These are phyloP conservation scores for Drosophila athabasca DNA, from an alignment of 1,140 invertebrate genomes.

Conservation along the genomic window DNA sequence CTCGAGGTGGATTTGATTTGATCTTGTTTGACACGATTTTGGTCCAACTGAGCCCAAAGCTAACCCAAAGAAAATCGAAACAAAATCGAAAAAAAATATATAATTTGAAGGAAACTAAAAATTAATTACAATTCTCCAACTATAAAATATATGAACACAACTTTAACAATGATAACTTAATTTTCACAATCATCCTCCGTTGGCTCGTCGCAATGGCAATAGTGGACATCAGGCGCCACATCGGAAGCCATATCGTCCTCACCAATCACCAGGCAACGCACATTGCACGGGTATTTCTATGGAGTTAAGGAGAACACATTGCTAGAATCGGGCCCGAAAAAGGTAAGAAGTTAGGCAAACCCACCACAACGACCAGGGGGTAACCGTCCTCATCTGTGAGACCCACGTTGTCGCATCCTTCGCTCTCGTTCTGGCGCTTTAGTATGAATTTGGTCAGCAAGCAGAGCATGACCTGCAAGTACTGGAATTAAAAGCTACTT, in stretches of 20 bases:
- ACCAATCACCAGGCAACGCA: slow-evolving; percentile 51
- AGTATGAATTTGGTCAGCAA: slow-evolving; percentile 69
- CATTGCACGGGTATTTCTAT: slow-evolving; percentile 61
- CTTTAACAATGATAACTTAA: background rate
- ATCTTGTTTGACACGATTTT: too few species aligned
- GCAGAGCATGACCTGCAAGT: slow-evolving; percentile 59
- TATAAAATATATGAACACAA: slow-evolving; percentile 35
- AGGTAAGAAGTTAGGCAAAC: background rate
- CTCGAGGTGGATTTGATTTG: too few species aligned
- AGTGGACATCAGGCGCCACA: slow-evolving; percentile 45
- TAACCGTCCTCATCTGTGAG: slow-evolving; percentile 63
- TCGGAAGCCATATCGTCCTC: slow-evolving; percentile 69
- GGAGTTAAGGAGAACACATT: background rate
- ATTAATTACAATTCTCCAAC: background rate
- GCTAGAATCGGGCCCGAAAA: background rate
- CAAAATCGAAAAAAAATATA: background rate
- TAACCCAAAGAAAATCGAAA: background rate
- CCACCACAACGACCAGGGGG: slow-evolving; percentile 67
- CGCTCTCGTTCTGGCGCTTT: slow-evolving; percentile 49
- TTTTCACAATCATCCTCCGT: slow-evolving; percentile 38
- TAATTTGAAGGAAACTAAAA: background rate
- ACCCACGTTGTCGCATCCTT: slow-evolving; percentile 49
- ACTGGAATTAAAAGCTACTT: background rate
- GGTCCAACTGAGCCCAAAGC: too few species aligned
- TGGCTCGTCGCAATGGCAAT: slow-evolving; percentile 53